Base-by-base conservation (phyloP, 2,888 invertebrate genomes). In the Noctua comes region DNA sequence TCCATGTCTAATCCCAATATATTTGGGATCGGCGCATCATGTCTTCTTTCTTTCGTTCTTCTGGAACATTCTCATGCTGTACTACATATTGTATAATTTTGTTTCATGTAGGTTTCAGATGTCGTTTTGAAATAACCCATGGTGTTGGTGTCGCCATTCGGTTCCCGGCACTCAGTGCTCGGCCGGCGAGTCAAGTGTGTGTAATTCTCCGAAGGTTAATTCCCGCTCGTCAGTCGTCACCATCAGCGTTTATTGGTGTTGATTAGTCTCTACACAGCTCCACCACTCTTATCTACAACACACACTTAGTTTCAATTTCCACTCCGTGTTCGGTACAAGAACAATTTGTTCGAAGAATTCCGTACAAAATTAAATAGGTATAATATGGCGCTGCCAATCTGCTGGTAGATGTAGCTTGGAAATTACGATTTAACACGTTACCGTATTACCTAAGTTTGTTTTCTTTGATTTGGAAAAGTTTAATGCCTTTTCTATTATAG, bases 241-340 rank as follows among this genome's bases (percentile, higher is more conserved):
- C 88, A 89, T 84, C 88, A 88, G 78, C 86, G 89, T 90, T 92
- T 90, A 92, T 92, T 92, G 91, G 83, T 77, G 86, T 92, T 92
- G 92, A 92, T 92, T 92, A 92, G 89, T 88, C 85, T 84, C 76
- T 79, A 86, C 86, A 84, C 85, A 73, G 70, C 71, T 79, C 83
- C 77, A 74, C 73, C 73, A 77, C 77, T 86, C 83, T 88, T 89
- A 88, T 88, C 89, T 82, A 86, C 86, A 84, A 80, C 82, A 76
- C 82, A 88, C 80, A 88, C 88, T 89, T 88, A 76, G 88, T 89
- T 86, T 88, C 88, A 88, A 89, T 88, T 86, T 83, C 76, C 76
- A 84, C 81, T 62, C 31, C 73, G 66, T 83, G 85, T 73, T 77
- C 74, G 21, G 54, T 72, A 81, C 76, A 77, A 76, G 76, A 85